Percentiles rank a stretch among this genome's conserved stretches.
These are phyloP conservation scores for Homarus gammarus DNA, from an alignment of 2,888 invertebrate genomes.

Conservation along the genomic window DNA sequence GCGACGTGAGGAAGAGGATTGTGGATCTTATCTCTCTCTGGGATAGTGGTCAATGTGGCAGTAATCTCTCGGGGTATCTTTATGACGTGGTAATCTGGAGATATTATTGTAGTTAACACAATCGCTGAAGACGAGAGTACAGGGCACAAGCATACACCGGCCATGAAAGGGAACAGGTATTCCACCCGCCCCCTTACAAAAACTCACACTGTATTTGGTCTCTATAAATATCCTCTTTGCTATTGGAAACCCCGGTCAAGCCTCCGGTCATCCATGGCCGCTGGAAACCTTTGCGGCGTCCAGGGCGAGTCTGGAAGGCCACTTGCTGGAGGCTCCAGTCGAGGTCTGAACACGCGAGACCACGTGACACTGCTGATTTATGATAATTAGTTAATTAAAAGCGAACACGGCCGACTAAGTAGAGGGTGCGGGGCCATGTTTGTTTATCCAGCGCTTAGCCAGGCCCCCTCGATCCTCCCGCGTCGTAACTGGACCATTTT, in stretches of 20 bases:
- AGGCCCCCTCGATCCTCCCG: conserved; percentile 41
- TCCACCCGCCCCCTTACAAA: conserved; percentile 58
- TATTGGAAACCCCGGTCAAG: background rate
- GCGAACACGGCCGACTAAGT: conserved; percentile 70
- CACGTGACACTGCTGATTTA: conserved; percentile 63
- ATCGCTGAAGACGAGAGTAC: conserved; percentile 49
- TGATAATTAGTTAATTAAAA: conserved; percentile 70
- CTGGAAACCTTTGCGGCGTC: background rate
- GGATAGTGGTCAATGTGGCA: background rate
- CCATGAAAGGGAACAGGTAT: conserved; percentile 60
- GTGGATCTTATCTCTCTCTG: conserved; percentile 8
- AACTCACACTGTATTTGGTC: conserved; percentile 42
- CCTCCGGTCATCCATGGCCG: background rate
- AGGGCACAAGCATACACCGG: conserved; percentile 34
- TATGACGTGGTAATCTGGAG: conserved; percentile 20
- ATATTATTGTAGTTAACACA: conserved; percentile 68
- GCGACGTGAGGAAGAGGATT: background rate
- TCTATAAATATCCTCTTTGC: conserved; percentile 17
- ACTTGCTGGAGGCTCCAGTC: conserved; percentile 29
- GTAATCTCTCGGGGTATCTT: background rate
- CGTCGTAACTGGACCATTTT: conserved; percentile 47
- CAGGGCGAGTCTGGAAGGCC: conserved; percentile 1
- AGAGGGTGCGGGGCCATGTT: conserved; percentile 62
- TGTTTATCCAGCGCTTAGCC: conserved; percentile 63
- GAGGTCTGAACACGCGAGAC: conserved; percentile 35